Conservation (phyloP, 2,113 vertebrate genomes). For the Chloebia gouldiae region DNA sequence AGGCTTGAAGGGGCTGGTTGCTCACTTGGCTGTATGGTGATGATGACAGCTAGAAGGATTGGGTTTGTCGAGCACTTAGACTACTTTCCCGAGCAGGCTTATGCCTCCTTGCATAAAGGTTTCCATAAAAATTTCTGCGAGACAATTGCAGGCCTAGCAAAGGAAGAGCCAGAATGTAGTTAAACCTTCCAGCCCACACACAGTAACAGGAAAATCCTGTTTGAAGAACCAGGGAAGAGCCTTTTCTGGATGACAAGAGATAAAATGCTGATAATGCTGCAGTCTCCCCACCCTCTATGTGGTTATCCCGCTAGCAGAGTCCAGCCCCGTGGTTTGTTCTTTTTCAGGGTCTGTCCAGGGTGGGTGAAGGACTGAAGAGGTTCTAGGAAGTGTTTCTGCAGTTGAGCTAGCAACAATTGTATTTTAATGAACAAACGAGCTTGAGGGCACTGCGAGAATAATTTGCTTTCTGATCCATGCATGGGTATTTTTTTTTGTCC, state of each 20-base stretch:
- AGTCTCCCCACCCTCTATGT: background rate
- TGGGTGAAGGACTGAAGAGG: background rate
- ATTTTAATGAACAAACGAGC: background rate
- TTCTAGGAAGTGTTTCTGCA: background rate
- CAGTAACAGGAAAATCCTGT: slow-evolving; percentile 64
- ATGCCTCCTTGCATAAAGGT: background rate
- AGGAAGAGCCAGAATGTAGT: background rate
- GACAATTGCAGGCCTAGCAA: background rate
- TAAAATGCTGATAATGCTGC: background rate
- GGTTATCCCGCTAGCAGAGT: background rate
- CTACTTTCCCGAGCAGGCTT: background rate
- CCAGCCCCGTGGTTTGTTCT: background rate
- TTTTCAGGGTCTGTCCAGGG: background rate
- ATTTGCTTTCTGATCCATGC: background rate
- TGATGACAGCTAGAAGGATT: background rate
- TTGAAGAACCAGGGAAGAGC: background rate
- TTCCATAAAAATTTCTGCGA: background rate
- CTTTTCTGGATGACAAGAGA: background rate
- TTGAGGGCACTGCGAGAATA: background rate
- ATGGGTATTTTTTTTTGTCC: background rate
- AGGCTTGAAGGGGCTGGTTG: background rate
- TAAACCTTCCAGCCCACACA: slow-evolving; percentile 3
- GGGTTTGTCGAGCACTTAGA: background rate
- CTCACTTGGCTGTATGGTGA: background rate
- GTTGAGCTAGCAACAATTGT: background rate